Conservation (phyloP, 1,140 invertebrate species). For the Octopus bimaculoides region DNA sequence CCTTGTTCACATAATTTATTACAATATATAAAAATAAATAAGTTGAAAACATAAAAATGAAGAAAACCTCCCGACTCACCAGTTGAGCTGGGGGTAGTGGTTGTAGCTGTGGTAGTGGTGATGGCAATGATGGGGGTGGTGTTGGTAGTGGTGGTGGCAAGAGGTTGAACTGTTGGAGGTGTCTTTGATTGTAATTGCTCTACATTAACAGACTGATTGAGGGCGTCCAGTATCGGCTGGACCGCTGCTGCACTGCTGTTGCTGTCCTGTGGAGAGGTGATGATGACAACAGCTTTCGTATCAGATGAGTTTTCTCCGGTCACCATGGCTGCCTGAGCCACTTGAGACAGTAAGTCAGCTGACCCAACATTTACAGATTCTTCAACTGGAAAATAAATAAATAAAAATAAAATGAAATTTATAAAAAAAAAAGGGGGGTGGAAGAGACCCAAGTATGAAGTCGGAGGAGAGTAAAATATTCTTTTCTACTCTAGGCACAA, state of each 20-base stretch:
- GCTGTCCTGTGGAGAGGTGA: neutral
- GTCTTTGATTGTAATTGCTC: neutral
- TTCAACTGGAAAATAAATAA: neutral
- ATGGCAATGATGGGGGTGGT: neutral
- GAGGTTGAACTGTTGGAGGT: neutral
- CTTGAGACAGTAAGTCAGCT: neutral
- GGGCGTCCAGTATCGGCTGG: neutral
- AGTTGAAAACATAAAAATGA: too few species aligned
- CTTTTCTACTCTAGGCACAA: too few species aligned
- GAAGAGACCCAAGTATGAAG: too few species aligned
- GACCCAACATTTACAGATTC: neutral
- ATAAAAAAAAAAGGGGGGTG: too few species aligned
- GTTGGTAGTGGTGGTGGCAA: neutral
- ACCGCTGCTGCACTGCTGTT: conserved; percentile 10
- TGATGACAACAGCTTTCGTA: neutral
- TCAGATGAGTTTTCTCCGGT: neutral
- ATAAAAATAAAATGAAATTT: neutral
- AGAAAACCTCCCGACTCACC: too few species aligned
- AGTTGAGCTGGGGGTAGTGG: neutral
- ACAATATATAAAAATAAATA: too few species aligned
- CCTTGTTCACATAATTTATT: too few species aligned
- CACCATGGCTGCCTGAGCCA: neutral
- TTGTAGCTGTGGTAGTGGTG: neutral
- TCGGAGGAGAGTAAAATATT: too few species aligned
- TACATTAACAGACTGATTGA: neutral